Evolutionary conservation across 1,140 invertebrate genomes (phyloP).

Genomic region (Bombyx mandarina): DNA sequence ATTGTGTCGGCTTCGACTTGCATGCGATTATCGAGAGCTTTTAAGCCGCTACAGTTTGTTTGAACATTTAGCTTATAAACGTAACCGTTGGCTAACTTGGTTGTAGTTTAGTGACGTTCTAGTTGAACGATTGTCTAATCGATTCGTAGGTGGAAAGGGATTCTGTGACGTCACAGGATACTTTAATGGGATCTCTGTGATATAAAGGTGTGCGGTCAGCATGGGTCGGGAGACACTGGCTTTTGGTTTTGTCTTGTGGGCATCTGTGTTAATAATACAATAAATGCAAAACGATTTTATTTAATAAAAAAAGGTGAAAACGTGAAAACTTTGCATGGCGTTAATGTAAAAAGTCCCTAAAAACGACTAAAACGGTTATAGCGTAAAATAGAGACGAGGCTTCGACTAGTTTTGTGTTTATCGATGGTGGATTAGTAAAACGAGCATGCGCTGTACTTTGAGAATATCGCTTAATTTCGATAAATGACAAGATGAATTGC

Average conservation of each 20-base stretch:
- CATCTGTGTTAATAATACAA: slow-evolving; percentile 28
- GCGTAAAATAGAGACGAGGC: slow-evolving; percentile 21
- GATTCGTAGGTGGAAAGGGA: no score
- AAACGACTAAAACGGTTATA: slow-evolving; percentile 23
- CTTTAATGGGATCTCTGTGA: no score
- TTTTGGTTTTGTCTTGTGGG: slow-evolving; percentile 57
- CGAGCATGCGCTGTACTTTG: slow-evolving; percentile 68
- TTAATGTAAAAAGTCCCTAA: slow-evolving; percentile 25
- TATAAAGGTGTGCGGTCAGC: slow-evolving; percentile 40
- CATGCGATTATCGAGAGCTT: slow-evolving; percentile 12
- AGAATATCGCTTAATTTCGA: slow-evolving; percentile 59
- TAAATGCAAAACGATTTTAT: slow-evolving; percentile 2
- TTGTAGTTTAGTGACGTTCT: not conserved
- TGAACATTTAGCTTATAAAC: slow-evolving; percentile 8
- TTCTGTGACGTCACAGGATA: no score
- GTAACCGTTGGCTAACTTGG: slow-evolving; percentile 8
- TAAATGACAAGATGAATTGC: slow-evolving; percentile 28
- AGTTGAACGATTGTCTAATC: no score
- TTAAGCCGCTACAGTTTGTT: slow-evolving; percentile 11
- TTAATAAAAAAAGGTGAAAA: not conserved
- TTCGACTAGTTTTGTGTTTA: slow-evolving; percentile 42
- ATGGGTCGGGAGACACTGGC: slow-evolving; percentile 52
- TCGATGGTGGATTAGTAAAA: slow-evolving; percentile 53
- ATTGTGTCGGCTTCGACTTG: slow-evolving; percentile 7
- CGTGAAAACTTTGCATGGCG: slow-evolving; percentile 18